These are phyloP conservation scores for Drosophila falleni DNA, from an alignment of 2,888 invertebrate genomes.

Conservation along the genomic window DNA sequence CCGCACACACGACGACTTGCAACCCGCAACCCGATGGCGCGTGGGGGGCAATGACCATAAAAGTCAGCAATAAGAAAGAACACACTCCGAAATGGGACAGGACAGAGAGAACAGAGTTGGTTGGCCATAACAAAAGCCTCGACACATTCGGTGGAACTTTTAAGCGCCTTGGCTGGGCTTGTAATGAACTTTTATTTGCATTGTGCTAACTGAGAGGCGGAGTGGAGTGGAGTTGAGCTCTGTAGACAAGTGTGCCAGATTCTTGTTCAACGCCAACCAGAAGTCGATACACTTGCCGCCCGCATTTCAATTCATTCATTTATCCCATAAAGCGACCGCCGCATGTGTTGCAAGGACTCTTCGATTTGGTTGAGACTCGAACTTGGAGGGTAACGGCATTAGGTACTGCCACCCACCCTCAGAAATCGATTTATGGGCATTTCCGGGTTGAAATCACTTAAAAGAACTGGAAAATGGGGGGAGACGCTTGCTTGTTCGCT, in stretches of 20 bases:
- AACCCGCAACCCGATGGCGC: constrained; percentile 48
- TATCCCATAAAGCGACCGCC: constrained; percentile 68
- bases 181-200: constrained; percentile 80
- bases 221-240: constrained; percentile 12
- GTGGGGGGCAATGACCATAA: constrained; percentile 73
- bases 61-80: constrained; percentile 33
- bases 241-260: constrained; percentile 66
- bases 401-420: constrained; percentile 45
- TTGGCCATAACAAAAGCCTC: constrained; percentile 50
- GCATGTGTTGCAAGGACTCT: constrained; percentile 46
- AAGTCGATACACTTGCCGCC: constrained; percentile 79
- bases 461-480: constrained; percentile 50
- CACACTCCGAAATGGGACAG: constrained; percentile 29
- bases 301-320: constrained; percentile 81
- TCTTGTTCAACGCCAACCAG: constrained; percentile 59
- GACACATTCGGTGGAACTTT: constrained; percentile 53
- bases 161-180: constrained; percentile 68
- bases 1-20: constrained; percentile 39
- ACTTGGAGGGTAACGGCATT: constrained; percentile 12
- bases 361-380: constrained; percentile 36
- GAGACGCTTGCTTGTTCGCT: constrained; percentile 61
- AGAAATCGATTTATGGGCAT: constrained; percentile 77
- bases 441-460: constrained; percentile 81
- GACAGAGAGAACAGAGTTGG: constrained; percentile 28
- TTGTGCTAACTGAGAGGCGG: constrained; percentile 43